Conservation (phyloP, 2,888 invertebrate genomes). For the Caenorhabditis becei region DNA sequence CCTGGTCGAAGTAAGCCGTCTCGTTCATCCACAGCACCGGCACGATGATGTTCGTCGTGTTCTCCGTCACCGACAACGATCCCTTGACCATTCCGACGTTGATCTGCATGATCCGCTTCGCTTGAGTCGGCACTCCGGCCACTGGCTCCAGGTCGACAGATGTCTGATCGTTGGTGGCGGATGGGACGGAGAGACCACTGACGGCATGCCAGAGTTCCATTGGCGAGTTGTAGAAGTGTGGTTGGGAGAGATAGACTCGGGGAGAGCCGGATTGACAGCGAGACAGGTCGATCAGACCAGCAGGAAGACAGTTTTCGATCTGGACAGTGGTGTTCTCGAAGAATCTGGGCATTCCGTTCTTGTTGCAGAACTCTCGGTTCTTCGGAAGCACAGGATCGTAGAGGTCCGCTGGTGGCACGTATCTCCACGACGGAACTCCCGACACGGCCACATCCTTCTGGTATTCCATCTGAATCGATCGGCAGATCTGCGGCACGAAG, state of each 20-base stretch:
- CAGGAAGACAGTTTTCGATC: slow-evolving; percentile 74
- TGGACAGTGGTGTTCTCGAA: slow-evolving; percentile 77
- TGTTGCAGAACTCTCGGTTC: slow-evolving; percentile 76
- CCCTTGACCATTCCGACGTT: slow-evolving; percentile 79
- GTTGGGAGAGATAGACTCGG: slow-evolving; percentile 77
- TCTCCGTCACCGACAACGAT: slow-evolving; percentile 63
- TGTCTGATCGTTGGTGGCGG: slow-evolving; percentile 70
- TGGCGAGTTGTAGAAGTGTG: slow-evolving; percentile 77
- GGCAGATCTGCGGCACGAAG: slow-evolving; percentile 75
- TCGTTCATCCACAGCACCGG: slow-evolving; percentile 81
- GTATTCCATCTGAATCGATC: slow-evolving; percentile 74
- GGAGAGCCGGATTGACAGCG: slow-evolving; percentile 76
- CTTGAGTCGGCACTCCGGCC: slow-evolving; percentile 75
- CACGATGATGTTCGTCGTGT: slow-evolving; percentile 69
- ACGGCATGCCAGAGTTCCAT: slow-evolving; percentile 71
- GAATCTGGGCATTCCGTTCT: slow-evolving; percentile 70
- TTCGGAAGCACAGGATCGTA: slow-evolving; percentile 72
- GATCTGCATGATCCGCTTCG: slow-evolving; percentile 76
- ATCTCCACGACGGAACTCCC: slow-evolving; percentile 73
- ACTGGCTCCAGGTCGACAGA: slow-evolving; percentile 78
- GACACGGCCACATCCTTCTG: slow-evolving; percentile 54
- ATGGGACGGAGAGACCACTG: slow-evolving; percentile 70
- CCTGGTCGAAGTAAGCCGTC: slow-evolving; percentile 75
- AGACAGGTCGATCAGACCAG: slow-evolving; percentile 79
- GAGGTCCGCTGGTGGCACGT: slow-evolving; percentile 68